A percentile compares a stretch with the other conserved stretches of the same genome.
phyloP scores from a whole-genome alignment of 37 sponge, comb jelly and placozoan genomes.

The Crambe crambe region DNA sequence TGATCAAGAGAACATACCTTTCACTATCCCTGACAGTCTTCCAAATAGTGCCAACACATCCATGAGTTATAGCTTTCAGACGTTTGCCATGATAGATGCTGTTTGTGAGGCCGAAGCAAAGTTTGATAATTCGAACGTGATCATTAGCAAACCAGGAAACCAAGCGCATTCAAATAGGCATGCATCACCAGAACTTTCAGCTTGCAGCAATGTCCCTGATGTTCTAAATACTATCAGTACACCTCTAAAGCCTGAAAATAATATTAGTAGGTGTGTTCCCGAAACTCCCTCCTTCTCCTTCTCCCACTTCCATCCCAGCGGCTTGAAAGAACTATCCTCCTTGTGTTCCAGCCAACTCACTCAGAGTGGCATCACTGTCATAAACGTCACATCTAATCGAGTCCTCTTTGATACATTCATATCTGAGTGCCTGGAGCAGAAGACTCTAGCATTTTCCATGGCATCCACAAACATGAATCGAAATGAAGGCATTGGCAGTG shows the following conservation, averaged over 20 bases:
- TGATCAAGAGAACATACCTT: not conserved
- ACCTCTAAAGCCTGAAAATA: not conserved
- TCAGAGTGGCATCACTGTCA: slow-evolving; percentile 63
- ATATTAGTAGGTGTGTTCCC: not conserved
- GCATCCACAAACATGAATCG: slow-evolving; percentile 37
- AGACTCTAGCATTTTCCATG: slow-evolving; percentile 62
- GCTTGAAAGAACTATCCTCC: slow-evolving; percentile 55
- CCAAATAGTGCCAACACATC: slow-evolving; percentile 28
- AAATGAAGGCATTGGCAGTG: slow-evolving; percentile 31
- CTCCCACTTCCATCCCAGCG: not conserved
- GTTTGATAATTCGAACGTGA: not conserved
- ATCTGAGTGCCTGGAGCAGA: slow-evolving; percentile 73
- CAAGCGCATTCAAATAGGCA: not conserved
- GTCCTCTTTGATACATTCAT: slow-evolving; percentile 74
- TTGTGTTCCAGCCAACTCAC: slow-evolving; percentile 52
- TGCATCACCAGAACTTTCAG: not conserved
- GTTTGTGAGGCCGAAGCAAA: slow-evolving; percentile 26
- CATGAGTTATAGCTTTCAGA: slow-evolving; percentile 34
- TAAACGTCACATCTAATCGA: slow-evolving; percentile 75
- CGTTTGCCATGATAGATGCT: slow-evolving; percentile 59
- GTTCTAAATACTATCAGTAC: not conserved
- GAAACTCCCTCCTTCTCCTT: not conserved
- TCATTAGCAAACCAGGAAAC: not conserved
- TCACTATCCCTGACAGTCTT: slow-evolving; percentile 38
- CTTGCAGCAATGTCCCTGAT: not conserved